Percentiles rank a stretch among this genome's conserved stretches.
phyloP scores from a whole-genome alignment of 2,888 invertebrate genomes.

The Diarsia mendica region DNA sequence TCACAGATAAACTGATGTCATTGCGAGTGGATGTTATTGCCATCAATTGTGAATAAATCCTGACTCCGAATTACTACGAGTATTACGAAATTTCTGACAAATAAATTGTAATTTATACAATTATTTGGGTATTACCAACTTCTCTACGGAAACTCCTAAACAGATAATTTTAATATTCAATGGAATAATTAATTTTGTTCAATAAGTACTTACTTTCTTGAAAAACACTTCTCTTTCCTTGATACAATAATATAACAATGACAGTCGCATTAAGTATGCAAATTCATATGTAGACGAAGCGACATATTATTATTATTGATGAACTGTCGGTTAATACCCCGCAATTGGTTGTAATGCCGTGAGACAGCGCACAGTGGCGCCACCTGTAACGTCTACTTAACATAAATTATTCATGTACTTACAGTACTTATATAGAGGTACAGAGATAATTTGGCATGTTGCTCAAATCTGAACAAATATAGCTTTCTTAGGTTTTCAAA shows the following conservation, averaged over 20 bases:
- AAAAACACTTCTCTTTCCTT: neutral
- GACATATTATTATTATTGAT: conserved; percentile 17
- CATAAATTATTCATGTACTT: neutral
- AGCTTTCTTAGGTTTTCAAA: neutral
- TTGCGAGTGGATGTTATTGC: too few species aligned
- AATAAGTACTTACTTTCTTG: neutral
- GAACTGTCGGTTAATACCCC: conserved; percentile 4
- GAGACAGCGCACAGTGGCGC: conserved; percentile 22
- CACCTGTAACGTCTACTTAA: conserved; percentile 9
- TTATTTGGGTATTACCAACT: neutral
- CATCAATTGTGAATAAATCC: too few species aligned
- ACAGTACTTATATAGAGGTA: neutral
- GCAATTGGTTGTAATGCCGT: conserved; percentile 18
- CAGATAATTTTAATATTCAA: neutral
- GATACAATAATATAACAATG: conserved; percentile 10
- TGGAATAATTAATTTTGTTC: neutral
- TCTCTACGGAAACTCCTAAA: neutral
- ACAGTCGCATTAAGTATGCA: conserved; percentile 12
- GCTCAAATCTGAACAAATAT: neutral
- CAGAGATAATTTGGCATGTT: neutral
- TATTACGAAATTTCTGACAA: too few species aligned
- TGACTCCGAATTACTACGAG: too few species aligned
- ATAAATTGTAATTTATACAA: too few species aligned
- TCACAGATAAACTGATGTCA: too few species aligned
- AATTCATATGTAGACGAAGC: conserved; percentile 11